A percentile compares a stretch with the other conserved stretches of the same genome.
Evolutionary conservation across 2,797 vertebrate genomes (phyloP).

Genomic region (Parauchenoglanis punctatus): DNA sequence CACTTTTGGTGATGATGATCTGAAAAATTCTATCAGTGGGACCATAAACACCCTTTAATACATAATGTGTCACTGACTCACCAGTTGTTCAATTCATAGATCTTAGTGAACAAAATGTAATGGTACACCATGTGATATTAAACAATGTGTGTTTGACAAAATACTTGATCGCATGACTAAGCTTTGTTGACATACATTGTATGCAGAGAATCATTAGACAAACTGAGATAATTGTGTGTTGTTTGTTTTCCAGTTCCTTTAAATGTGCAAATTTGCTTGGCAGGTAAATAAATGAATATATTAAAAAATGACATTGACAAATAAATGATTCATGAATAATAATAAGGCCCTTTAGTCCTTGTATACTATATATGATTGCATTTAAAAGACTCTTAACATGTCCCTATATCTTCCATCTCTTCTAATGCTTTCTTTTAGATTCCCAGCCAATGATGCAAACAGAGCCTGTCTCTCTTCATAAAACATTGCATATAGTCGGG

Average conservation of each 20-base stretch:
- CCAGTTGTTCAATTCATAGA: neutral
- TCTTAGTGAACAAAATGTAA: neutral
- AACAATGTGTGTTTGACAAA: neutral
- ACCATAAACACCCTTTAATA: neutral
- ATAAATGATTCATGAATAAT: conserved; percentile 18
- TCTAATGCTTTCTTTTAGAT: conserved; percentile 16
- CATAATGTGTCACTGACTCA: neutral
- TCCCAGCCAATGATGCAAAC: conserved; percentile 10
- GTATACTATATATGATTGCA: neutral
- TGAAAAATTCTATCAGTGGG: neutral
- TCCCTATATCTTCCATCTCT: neutral
- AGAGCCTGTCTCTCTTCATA: neutral
- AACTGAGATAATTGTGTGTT: conserved; percentile 2
- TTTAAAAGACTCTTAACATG: neutral
- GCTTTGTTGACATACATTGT: neutral
- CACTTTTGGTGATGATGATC: neutral
- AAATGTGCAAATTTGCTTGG: neutral
- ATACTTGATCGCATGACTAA: neutral
- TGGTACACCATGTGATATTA: neutral
- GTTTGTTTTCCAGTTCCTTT: neutral
- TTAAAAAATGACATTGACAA: neutral
- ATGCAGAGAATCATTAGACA: neutral
- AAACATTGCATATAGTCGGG: conserved; percentile 54
- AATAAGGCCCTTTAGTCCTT: neutral
- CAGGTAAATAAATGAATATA: neutral